Conservation (phyloP, 2,888 invertebrate genomes). For the Caenorhabditis wallacei region DNA sequence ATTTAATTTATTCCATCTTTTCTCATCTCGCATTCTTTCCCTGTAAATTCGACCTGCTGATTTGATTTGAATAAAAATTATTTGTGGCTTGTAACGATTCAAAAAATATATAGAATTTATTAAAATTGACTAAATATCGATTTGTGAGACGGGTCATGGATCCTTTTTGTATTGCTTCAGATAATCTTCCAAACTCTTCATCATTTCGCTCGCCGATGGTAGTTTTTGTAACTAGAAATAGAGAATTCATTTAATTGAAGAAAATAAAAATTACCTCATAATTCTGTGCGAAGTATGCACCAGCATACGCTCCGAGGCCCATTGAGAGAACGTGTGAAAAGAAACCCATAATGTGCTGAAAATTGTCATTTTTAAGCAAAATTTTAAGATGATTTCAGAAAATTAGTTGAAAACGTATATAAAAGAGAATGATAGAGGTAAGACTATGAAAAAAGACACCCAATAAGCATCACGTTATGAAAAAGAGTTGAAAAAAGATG, state of each 20-base stretch:
- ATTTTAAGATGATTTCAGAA: neutral
- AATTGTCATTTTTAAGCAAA: slow-evolving; percentile 12
- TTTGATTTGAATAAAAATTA: slow-evolving; percentile 27
- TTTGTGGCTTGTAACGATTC: neutral
- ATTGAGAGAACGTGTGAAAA: slow-evolving; percentile 70
- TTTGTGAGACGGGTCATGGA: slow-evolving; percentile 23
- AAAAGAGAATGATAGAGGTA: too few species aligned
- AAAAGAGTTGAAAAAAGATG: slow-evolving; percentile 25
- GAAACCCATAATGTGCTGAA: slow-evolving; percentile 66
- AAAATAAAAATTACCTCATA: slow-evolving; percentile 63
- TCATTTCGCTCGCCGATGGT: slow-evolving; percentile 71
- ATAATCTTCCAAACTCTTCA: slow-evolving; percentile 68
- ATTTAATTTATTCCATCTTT: slow-evolving; percentile 23
- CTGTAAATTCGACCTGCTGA: neutral
- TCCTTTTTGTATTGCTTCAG: slow-evolving; percentile 71
- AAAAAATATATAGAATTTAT: slow-evolving; percentile 22
- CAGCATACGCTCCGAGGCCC: slow-evolving; percentile 71
- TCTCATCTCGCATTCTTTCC: slow-evolving; percentile 20
- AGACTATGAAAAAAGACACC: neutral
- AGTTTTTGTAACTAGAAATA: slow-evolving; percentile 68
- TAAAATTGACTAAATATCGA: slow-evolving; percentile 12
- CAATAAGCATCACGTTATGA: neutral
- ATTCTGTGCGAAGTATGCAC: slow-evolving; percentile 73
- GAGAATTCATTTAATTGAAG: neutral
- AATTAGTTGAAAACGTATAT: neutral